phyloP scores from a whole-genome alignment of 1,140 invertebrate species.

The Contarinia nasturtii region DNA sequence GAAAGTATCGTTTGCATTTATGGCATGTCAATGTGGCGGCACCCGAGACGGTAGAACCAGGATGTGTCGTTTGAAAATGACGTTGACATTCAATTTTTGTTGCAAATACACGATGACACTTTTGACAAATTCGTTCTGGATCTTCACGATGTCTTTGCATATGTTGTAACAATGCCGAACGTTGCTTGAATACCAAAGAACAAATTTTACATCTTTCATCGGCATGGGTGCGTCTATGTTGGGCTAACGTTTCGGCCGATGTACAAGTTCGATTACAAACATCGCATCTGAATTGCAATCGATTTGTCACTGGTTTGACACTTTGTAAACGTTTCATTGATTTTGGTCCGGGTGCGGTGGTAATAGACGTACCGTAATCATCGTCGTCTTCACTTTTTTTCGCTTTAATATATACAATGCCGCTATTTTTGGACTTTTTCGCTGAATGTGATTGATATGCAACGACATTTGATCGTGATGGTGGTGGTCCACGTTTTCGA shows the following conservation, averaged over 20 bases:
- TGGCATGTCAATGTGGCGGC: slow-evolving; percentile 13
- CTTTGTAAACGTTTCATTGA: slow-evolving; percentile 7
- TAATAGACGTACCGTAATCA: slow-evolving; percentile 5
- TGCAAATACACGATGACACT: slow-evolving; percentile 13
- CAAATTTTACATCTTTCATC: slow-evolving; percentile 35
- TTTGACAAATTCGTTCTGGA: slow-evolving; percentile 10
- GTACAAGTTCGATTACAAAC: slow-evolving; percentile 17
- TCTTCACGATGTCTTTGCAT: slow-evolving; percentile 20
- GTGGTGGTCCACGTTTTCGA: not conserved
- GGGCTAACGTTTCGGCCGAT: slow-evolving; percentile 28
- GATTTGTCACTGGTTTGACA: not conserved
- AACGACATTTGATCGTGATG: not conserved
- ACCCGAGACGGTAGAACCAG: slow-evolving; percentile 16
- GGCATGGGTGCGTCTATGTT: slow-evolving; percentile 35
- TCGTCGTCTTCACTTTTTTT: slow-evolving; percentile 9
- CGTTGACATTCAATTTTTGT: slow-evolving; percentile 15
- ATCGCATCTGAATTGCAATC: slow-evolving; percentile 11
- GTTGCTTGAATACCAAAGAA: slow-evolving; percentile 21
- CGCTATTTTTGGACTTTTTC: not conserved
- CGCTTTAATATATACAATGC: slow-evolving; percentile 10
- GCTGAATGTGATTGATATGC: not conserved
- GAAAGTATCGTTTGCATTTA: slow-evolving; percentile 19
- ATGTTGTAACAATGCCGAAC: slow-evolving; percentile 20
- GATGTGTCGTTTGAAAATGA: slow-evolving; percentile 15
- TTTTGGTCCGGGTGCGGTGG: slow-evolving; percentile 12